Evolutionary conservation across 2,113 vertebrate species (phyloP).

Genomic region (Delphinapterus leucas): DNA sequence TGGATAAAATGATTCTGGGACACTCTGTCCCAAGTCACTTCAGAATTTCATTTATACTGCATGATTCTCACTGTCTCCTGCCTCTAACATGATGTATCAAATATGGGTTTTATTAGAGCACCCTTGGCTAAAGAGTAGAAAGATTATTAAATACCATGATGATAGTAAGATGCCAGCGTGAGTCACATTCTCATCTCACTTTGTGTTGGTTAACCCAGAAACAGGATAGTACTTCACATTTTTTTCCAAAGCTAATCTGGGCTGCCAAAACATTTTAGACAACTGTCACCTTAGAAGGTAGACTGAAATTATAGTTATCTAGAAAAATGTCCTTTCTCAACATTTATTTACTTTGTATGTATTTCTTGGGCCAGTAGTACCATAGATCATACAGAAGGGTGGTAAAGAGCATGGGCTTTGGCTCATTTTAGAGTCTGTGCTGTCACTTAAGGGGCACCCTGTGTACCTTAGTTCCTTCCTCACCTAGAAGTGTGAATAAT

Average conservation of each 20-base stretch:
- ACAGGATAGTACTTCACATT: not conserved
- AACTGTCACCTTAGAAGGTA: not conserved
- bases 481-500: no score
- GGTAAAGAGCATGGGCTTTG: not conserved
- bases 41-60: not conserved
- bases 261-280: not conserved
- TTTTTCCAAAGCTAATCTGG: not conserved
- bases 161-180: not conserved
- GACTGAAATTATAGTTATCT: not conserved
- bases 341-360: not conserved
- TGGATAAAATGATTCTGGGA: no score
- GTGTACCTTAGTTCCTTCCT: not conserved
- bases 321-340: not conserved
- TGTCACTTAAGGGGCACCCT: not conserved
- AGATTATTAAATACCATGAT: not conserved
- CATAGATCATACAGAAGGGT: not conserved
- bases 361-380: not conserved
- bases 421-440: not conserved
- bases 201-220: not conserved
- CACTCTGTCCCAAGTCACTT: not conserved
- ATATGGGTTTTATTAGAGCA: not conserved
- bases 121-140: not conserved
- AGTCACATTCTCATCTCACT: not conserved
- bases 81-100: not conserved
- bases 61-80: not conserved